These are phyloP conservation scores for Peromyscus nudipes DNA, from an alignment of 2,797 vertebrate species.

Conservation along the genomic window DNA sequence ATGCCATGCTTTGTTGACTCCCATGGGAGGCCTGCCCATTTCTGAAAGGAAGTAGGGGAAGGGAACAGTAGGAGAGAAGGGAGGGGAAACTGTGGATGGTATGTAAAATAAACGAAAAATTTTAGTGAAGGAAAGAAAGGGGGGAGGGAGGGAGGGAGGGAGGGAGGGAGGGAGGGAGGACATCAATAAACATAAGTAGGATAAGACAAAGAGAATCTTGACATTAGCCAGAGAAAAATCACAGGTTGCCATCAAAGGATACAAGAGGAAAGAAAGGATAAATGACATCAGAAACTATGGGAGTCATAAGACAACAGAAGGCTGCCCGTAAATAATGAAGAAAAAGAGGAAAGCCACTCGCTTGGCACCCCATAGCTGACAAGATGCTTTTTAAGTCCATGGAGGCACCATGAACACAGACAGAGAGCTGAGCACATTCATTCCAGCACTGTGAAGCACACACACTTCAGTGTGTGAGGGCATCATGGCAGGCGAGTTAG, in stretches of 20 bases:
- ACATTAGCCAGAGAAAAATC: background rate
- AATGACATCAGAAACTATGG: background rate
- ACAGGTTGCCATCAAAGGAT: background rate
- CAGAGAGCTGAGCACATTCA: background rate
- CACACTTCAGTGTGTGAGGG: too few species aligned
- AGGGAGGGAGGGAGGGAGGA: background rate
- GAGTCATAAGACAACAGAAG: too few species aligned
- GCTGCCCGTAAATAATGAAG: fast-evolving
- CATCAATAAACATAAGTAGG: background rate
- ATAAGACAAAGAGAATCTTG: background rate
- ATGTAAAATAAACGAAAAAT: too few species aligned
- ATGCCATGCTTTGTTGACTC: too few species aligned
- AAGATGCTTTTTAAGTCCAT: background rate
- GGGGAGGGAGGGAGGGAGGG: background rate
- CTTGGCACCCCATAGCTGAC: background rate
- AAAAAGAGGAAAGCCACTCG: background rate
- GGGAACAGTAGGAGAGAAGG: too few species aligned
- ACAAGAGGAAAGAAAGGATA: background rate
- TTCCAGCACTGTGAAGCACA: too few species aligned
- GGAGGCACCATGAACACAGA: background rate
- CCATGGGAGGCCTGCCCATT: too few species aligned
- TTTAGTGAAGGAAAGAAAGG: too few species aligned
- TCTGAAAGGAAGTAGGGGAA: too few species aligned
- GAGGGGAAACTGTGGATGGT: too few species aligned
- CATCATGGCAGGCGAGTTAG: background rate